Evolutionary conservation across 2,888 invertebrate genomes (phyloP).

Genomic region (Xestia c-nigrum): DNA sequence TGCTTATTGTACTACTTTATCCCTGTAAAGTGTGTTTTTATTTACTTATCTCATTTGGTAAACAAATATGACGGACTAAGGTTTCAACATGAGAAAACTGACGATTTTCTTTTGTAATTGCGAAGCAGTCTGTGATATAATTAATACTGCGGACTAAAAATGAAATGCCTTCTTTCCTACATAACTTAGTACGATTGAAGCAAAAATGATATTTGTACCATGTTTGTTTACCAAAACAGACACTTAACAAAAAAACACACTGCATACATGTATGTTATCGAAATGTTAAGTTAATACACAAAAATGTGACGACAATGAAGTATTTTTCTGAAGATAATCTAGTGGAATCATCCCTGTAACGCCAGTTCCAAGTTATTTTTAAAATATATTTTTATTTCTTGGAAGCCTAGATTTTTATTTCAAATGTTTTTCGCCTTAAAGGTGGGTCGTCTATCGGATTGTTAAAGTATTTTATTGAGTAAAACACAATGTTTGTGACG

Average conservation of each 20-base stretch:
- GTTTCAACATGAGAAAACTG: not conserved
- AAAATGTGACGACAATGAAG: slow-evolving; percentile 44
- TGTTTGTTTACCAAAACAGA: slow-evolving; percentile 35
- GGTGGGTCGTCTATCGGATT: slow-evolving; percentile 59
- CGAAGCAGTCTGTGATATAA: not conserved
- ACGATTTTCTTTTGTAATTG: not conserved
- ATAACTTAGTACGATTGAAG: not conserved
- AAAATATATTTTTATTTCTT: slow-evolving; percentile 61
- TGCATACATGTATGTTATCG: slow-evolving; percentile 42
- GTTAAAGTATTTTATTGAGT: slow-evolving; percentile 42
- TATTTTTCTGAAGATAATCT: slow-evolving; percentile 47
- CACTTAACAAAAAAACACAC: slow-evolving; percentile 4
- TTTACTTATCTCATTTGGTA: slow-evolving; percentile 22
- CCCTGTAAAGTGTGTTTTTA: slow-evolving; percentile 21
- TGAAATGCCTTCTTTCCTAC: not conserved
- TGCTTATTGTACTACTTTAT: slow-evolving; percentile 28
- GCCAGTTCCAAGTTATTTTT: slow-evolving; percentile 55
- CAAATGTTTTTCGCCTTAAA: slow-evolving; percentile 37
- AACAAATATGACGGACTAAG: slow-evolving; percentile 18
- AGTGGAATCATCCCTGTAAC: slow-evolving; percentile 46
- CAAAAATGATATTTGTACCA: not conserved
- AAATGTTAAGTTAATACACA: slow-evolving; percentile 40
- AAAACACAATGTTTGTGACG: slow-evolving; percentile 30
- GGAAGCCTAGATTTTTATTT: slow-evolving; percentile 61
- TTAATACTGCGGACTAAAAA: not conserved